phyloP scores from a whole-genome alignment of 2,113 vertebrate species.

The Myocastor coypus region DNA sequence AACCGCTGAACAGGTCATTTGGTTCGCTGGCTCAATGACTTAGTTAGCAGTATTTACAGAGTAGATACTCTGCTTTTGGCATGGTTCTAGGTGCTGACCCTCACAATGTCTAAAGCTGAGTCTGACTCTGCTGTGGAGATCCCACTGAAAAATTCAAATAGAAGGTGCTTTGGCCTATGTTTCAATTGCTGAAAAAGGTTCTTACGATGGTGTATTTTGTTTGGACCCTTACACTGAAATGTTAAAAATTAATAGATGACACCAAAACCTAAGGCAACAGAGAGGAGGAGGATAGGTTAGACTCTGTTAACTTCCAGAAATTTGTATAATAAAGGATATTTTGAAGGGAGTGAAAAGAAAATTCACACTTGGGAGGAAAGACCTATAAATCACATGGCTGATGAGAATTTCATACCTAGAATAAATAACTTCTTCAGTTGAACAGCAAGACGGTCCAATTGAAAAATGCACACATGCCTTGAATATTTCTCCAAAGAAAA shows the following conservation, averaged over 20 bases:
- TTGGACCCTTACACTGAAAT: not conserved
- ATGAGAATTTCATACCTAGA: not conserved
- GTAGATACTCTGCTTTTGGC: not conserved
- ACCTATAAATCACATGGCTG: not conserved
- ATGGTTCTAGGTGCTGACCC: not conserved
- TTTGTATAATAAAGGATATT: not conserved
- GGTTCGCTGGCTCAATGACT: conserved; percentile 35
- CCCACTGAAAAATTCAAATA: not conserved
- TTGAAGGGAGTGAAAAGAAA: not conserved
- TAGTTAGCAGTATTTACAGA: not conserved
- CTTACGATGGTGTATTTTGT: not conserved
- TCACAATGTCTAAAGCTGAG: not conserved
- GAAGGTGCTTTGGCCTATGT: not conserved
- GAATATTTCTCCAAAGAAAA: conserved; percentile 23
- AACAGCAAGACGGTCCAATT: not conserved
- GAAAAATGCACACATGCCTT: not conserved
- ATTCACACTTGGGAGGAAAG: not conserved
- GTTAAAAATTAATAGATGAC: not conserved
- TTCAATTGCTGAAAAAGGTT: conserved; percentile 39
- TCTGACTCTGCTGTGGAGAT: not conserved
- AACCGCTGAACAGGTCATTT: not conserved
- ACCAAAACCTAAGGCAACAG: not conserved
- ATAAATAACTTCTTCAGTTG: not conserved
- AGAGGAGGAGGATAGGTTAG: not conserved
- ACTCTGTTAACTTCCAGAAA: not conserved